Base-by-base conservation (phyloP, 1,140 invertebrate species). In the Ceratosolen fusciceps region DNA sequence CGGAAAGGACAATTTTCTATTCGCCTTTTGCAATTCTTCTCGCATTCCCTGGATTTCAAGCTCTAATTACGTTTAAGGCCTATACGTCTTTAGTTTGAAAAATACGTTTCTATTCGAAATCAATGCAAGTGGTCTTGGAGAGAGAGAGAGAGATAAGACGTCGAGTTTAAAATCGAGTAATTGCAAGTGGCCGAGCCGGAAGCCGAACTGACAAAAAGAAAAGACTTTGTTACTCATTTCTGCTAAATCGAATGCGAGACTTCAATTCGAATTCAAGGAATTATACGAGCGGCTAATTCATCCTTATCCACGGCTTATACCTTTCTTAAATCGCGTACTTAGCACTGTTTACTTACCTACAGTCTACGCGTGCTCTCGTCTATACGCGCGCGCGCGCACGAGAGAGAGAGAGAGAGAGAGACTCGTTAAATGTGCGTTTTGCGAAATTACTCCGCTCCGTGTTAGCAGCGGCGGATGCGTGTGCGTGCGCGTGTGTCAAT, bases 361-460 rank as follows among this genome's bases (percentile, higher is more conserved):
- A 34, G 9, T 19, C 0, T 62, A 62, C 16, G 19, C 29, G 26
- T 19, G 43, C 43, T 7, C 43, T 47, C 43, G 16, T 31, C 8
- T 26, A 31, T 62, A 62, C 19, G 29, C 31, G 34, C 26, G 19
- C 34, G 21, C 19, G 21, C 62, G 7, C 29, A 9, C 19, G 62
- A 10, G 19, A 10, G n/a, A n/a, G n/a, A n/a, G n/a, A n/a, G n/a
- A n/a, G n/a, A n/a, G n/a, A n/a, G n/a, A n/a, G n/a, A n/a, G n/a
- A 26, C 24, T 65, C 31, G 31, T 54, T 68, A 56, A 76, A 68
- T 68, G n/a, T n/a, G 34, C 49, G 62, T 76, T 76, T 68, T 68
- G 34, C 62, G 58, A 7, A 68, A 52, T 37, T 58, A 65, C 58
- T 74, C n/a, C 12, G 37, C 60, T 47, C 21, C 8, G 3, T 34